Evolutionary conservation across 2,113 vertebrate genomes (phyloP).

Genomic region (Gymnorhina tibicen): DNA sequence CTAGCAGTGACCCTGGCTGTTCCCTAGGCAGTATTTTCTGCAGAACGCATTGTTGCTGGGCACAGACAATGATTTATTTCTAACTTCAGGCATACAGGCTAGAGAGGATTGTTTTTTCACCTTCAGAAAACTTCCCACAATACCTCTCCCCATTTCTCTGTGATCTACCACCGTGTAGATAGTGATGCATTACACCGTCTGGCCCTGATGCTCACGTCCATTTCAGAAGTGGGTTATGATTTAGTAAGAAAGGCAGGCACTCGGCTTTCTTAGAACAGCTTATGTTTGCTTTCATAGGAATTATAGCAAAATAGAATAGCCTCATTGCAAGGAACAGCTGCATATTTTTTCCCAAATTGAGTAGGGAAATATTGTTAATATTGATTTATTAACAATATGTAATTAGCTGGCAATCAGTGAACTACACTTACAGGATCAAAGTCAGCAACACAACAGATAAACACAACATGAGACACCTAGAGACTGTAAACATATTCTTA

Average conservation of each 20-base stretch:
- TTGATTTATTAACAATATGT: conserved; percentile 31
- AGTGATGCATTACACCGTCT: background rate
- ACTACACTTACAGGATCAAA: background rate
- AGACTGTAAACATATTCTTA: background rate
- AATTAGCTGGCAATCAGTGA: conserved; percentile 16
- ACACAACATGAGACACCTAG: background rate
- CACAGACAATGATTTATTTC: conserved; percentile 24
- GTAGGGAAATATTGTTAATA: no score
- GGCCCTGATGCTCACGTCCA: background rate
- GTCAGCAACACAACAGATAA: background rate
- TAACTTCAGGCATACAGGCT: background rate
- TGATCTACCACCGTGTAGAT: background rate
- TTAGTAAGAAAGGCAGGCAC: background rate
- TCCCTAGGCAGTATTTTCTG: background rate
- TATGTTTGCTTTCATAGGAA: background rate
- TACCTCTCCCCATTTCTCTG: background rate
- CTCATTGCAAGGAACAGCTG: background rate
- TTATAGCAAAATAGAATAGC: background rate
- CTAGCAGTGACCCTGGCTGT: background rate
- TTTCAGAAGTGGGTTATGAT: conserved; percentile 2
- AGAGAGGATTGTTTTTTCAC: conserved; percentile 11
- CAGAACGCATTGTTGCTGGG: background rate
- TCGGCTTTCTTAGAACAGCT: background rate
- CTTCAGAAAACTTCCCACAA: conserved; percentile 16
- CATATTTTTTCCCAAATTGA: background rate